These are phyloP conservation scores for Athetis lepigone DNA, from an alignment of 2,888 invertebrate genomes.

Conservation along the genomic window DNA sequence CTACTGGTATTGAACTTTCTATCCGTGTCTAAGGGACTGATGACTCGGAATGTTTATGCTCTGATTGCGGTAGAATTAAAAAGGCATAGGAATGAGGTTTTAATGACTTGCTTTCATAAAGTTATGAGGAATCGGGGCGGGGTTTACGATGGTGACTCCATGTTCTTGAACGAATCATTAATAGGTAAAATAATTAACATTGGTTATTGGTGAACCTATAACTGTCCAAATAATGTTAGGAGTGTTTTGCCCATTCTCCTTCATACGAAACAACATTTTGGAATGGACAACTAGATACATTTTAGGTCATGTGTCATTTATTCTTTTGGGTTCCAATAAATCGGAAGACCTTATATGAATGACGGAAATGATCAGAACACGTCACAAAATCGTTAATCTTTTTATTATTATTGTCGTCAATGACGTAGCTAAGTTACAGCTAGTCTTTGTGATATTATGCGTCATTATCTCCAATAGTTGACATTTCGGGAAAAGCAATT, in stretches of 20 bases:
- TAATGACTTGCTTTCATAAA: conserved; percentile 3
- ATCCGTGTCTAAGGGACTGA: conserved; percentile 35
- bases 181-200: too few species aligned
- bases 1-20: conserved; percentile 48
- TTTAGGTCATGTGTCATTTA: too few species aligned
- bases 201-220: too few species aligned
- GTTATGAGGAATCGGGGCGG: neutral
- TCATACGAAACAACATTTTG: too few species aligned
- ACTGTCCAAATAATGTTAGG: too few species aligned
- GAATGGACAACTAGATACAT: too few species aligned
- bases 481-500: conserved; percentile 23
- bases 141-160: too few species aligned
- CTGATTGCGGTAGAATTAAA: conserved; percentile 28
- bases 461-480: conserved; percentile 40
- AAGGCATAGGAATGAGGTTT: neutral
- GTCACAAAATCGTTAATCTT: neutral
- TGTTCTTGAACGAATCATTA: too few species aligned
- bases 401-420: neutral
- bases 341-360: neutral
- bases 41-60: conserved; percentile 42
- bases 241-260: too few species aligned
- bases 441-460: conserved; percentile 21
- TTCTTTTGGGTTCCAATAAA: neutral
- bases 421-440: conserved; percentile 20
- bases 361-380: conserved; percentile 4